Conservation (phyloP, 2,888 invertebrate species). For the Leucoptera coffeella region DNA sequence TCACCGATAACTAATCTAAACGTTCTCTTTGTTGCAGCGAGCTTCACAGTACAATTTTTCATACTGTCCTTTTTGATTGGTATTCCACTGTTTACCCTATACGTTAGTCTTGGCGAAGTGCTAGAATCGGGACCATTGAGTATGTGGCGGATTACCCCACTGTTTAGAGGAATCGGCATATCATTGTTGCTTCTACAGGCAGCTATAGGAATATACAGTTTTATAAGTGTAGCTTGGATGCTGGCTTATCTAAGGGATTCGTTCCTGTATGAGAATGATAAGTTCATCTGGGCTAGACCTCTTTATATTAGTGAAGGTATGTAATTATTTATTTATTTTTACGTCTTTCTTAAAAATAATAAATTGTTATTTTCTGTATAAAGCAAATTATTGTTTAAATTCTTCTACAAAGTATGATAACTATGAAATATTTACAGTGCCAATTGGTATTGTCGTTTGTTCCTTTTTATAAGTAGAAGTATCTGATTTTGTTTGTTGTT, state of each 20-base stretch:
- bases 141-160: constrained; percentile 90
- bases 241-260: constrained; percentile 84
- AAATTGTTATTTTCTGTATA: no score
- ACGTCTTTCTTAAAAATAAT: no score
- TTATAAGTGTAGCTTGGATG: constrained; percentile 87
- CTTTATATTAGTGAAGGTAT: constrained; percentile 62
- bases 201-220: constrained; percentile 78
- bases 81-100: constrained; percentile 78
- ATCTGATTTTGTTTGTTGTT: no score
- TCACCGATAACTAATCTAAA: no score
- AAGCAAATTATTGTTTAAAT: no score
- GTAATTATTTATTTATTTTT: constrained; percentile 7
- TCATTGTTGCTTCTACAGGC: constrained; percentile 74
- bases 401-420: no score
- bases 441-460: no score
- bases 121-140: constrained; percentile 79
- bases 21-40: constrained; percentile 66
- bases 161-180: constrained; percentile 86
- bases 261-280: constrained; percentile 72
- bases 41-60: constrained; percentile 84
- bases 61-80: constrained; percentile 75
- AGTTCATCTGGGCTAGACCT: constrained; percentile 76
- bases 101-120: constrained; percentile 80
- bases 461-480: no score
- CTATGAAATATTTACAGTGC: no score